phyloP scores from a whole-genome alignment of 2,113 vertebrate genomes.

The Stercorarius parasiticus region DNA sequence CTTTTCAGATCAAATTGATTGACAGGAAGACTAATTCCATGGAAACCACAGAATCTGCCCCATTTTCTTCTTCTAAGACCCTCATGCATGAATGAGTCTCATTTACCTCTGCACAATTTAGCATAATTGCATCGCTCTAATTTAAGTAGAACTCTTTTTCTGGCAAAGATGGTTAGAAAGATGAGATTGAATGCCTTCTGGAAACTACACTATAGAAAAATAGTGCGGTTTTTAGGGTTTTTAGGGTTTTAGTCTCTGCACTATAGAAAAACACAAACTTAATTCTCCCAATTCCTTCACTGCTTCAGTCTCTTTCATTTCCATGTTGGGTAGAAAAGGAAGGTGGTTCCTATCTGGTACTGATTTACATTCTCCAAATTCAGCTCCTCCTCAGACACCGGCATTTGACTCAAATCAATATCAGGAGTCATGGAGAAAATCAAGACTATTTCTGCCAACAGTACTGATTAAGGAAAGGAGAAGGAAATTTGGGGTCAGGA shows the following conservation, averaged over 20 bases:
- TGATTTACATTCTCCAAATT: neutral
- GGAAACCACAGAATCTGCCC: constrained; percentile 1
- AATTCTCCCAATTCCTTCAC: neutral
- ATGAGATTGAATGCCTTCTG: neutral
- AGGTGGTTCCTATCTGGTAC: neutral
- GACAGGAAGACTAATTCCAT: constrained; percentile 11
- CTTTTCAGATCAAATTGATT: constrained; percentile 22
- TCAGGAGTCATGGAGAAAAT: neutral
- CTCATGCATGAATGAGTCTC: constrained; percentile 21
- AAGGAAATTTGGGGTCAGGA: neutral
- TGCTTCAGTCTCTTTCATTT: neutral
- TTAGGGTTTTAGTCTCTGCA: neutral
- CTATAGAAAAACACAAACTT: neutral
- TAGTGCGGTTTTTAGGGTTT: too few relatives aligned
- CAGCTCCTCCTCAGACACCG: neutral
- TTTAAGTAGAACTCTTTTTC: neutral
- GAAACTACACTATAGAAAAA: neutral
- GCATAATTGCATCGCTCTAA: constrained; percentile 6
- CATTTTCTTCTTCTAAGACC: constrained; percentile 21
- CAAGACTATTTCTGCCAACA: neutral
- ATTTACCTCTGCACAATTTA: constrained; percentile 35
- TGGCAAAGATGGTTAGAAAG: neutral
- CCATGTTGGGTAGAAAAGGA: neutral
- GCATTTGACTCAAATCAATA: neutral
- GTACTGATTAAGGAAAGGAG: neutral